These are phyloP conservation scores for Eulemur macaco DNA, from an alignment of 2,113 vertebrate species.

Conservation along the genomic window DNA sequence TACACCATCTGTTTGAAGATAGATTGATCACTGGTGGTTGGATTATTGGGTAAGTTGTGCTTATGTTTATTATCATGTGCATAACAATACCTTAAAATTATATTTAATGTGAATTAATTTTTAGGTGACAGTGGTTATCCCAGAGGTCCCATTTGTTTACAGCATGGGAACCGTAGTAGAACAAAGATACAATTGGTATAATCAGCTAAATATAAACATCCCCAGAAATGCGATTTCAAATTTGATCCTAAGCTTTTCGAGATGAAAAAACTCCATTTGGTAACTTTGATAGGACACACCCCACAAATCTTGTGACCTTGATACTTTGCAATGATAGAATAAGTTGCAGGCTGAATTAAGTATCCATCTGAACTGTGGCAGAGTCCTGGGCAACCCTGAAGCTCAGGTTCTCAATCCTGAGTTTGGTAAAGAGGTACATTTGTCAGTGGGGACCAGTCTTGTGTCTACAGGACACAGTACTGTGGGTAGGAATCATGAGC, in stretches of 20 bases:
- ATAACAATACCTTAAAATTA: conserved; percentile 52
- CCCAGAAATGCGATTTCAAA: background rate
- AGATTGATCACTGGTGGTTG: conserved; percentile 41
- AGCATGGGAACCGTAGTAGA: background rate
- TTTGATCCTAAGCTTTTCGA: background rate
- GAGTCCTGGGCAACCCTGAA: background rate
- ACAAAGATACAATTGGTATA: background rate
- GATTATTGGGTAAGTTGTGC: conserved; percentile 35
- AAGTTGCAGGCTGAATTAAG: background rate
- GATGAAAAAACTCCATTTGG: background rate
- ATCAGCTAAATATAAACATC: conserved; percentile 19
- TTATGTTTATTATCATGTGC: conserved; percentile 48
- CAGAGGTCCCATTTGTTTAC: conserved; percentile 35
- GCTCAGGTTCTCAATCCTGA: background rate
- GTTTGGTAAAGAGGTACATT: background rate
- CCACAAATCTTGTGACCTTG: background rate
- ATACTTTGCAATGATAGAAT: background rate
- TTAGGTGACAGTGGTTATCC: conserved; percentile 32
- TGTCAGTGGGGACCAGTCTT: background rate
- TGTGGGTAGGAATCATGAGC: background rate
- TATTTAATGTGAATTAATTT: conserved; percentile 67
- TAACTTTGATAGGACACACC: background rate
- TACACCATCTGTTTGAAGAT: conserved; percentile 49
- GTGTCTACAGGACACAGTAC: too few relatives aligned
- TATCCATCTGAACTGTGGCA: background rate